Evolutionary conservation across 2,888 invertebrate genomes (phyloP).

Genomic region (Caenorhabditis sinica): DNA sequence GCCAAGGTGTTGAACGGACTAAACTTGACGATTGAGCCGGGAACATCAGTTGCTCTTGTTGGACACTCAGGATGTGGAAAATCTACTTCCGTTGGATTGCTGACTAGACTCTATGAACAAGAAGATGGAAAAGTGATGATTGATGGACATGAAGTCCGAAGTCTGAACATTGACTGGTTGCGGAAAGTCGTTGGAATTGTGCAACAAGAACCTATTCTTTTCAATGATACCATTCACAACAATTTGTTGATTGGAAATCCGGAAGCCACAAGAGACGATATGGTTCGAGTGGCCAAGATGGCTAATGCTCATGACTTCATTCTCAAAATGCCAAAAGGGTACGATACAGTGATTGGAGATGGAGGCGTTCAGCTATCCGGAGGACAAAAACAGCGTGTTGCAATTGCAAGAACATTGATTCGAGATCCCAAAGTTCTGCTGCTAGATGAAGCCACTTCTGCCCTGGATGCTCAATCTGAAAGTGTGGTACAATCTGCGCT

Average conservation of each 20-base stretch:
- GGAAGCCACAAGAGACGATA: slow-evolving; percentile 62
- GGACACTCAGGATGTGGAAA: slow-evolving; percentile 88
- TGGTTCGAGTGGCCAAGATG: slow-evolving; percentile 69
- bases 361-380: slow-evolving; percentile 73
- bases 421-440: slow-evolving; percentile 69
- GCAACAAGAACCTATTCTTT: slow-evolving; percentile 72
- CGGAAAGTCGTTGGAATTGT: slow-evolving; percentile 70
- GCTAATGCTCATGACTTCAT: slow-evolving; percentile 76
- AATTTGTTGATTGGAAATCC: slow-evolving; percentile 69
- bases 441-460: slow-evolving; percentile 72
- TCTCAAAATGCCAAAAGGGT: slow-evolving; percentile 71
- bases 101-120: slow-evolving; percentile 88
- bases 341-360: slow-evolving; percentile 70
- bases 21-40: slow-evolving; percentile 83
- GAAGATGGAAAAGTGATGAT: slow-evolving; percentile 86
- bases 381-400: slow-evolving; percentile 73
- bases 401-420: slow-evolving; percentile 72
- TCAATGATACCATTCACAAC: slow-evolving; percentile 68
- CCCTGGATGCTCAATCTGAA: slow-evolving; percentile 72
- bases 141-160: slow-evolving; percentile 65
- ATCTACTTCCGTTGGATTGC: slow-evolving; percentile 89
- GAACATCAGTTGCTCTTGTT: slow-evolving; percentile 84
- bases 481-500: slow-evolving; percentile 73
- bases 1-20: slow-evolving; percentile 83
- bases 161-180: slow-evolving; percentile 65